Percentiles rank a stretch among this genome's conserved stretches.
Conservation (phyloP, 2,113 vertebrate genomes). For the Porphyrio hochstetteri region DNA sequence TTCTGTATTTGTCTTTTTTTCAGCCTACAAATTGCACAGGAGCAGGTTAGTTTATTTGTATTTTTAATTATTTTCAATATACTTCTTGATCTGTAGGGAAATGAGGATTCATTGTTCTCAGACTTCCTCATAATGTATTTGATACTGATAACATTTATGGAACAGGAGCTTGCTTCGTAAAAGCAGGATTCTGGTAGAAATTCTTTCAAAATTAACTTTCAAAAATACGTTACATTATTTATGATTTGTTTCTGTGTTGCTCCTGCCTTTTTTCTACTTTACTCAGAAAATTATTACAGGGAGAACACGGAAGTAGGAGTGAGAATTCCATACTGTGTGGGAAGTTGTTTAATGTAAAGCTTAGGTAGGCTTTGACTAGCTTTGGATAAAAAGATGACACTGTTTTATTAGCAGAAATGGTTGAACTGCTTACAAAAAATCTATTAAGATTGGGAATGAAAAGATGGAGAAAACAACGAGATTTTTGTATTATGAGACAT, state of each 20-base stretch:
- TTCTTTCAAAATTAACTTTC: not conserved
- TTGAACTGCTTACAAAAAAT: not conserved
- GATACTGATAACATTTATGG: not conserved
- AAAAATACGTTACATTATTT: not conserved
- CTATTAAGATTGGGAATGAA: not conserved
- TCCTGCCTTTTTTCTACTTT: not conserved
- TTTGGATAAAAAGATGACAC: not conserved
- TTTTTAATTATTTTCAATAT: not conserved
- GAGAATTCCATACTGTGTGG: not conserved
- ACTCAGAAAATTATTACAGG: not conserved
- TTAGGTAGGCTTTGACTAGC: not conserved
- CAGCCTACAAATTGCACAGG: not conserved
- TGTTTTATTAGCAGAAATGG: not conserved
- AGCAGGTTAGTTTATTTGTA: not conserved
- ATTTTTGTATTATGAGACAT: not conserved
- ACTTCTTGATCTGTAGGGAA: not conserved
- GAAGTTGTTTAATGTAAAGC: not conserved
- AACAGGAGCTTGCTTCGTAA: not conserved
- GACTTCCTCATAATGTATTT: not conserved
- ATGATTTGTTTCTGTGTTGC: not conserved
- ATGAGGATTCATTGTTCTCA: not conserved
- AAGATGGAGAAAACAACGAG: not conserved
- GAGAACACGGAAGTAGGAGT: rapidly evolving
- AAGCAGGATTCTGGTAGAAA: not conserved
- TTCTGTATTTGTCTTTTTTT: not conserved